Evolutionary conservation across 53 echinoderm and acorn worm genomes (phyloP).

Genomic region (Actinopyga echinites): DNA sequence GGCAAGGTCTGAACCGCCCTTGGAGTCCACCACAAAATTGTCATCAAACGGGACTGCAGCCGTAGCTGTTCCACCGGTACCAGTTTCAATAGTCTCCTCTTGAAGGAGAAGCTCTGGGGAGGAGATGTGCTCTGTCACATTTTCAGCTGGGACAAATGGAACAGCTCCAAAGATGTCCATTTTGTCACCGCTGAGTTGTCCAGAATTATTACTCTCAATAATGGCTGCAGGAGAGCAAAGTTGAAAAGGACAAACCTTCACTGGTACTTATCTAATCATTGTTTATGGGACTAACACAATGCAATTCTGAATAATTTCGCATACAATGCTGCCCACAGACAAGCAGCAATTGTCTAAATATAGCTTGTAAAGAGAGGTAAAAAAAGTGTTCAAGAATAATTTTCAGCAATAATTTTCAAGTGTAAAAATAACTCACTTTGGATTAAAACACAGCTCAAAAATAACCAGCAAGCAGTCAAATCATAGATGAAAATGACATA

Average conservation of each 20-base stretch:
- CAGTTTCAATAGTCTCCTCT: conserved; percentile 33
- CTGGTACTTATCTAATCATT: too few species aligned
- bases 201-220: conserved; percentile 40
- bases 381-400: too few species aligned
- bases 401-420: too few species aligned
- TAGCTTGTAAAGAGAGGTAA: too few species aligned
- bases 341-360: too few species aligned
- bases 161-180: conserved; percentile 67
- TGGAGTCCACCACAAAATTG: conserved; percentile 51
- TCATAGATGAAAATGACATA: too few species aligned
- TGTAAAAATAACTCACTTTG: too few species aligned
- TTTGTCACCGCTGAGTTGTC: conserved; percentile 21
- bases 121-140: conserved; percentile 22
- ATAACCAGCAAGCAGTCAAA: too few species aligned
- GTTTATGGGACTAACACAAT: too few species aligned
- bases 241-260: background rate
- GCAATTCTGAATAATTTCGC: too few species aligned
- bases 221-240: background rate
- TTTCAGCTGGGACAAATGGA: conserved; percentile 49
- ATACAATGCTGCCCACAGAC: too few species aligned
- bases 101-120: conserved; percentile 39
- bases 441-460: too few species aligned
- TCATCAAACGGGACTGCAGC: conserved; percentile 65
- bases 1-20: conserved; percentile 48
- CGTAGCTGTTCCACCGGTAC: background rate